Evolutionary conservation across 1,140 invertebrate genomes (phyloP), one percentile per base, ranked within the genome.

Genomic region (Temnothorax curvispinosus): DNA sequence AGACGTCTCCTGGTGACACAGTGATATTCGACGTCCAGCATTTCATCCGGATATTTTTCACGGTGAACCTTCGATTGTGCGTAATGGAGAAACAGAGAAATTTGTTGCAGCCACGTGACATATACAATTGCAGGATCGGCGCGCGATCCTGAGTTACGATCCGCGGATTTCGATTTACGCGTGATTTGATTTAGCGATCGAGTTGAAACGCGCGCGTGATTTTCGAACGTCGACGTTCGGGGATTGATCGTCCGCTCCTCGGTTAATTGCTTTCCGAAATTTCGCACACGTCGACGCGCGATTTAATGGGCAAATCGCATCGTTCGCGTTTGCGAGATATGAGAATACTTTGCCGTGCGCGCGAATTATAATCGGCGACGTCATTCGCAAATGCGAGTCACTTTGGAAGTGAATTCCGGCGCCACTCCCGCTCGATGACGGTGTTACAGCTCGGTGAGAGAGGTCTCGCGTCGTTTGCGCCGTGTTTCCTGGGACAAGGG

Each of bases 151-250:
- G 69, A 84, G 80, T 62, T 84, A 84, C 69, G 80, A 84, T 74
- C 80, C 32, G 32, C 7, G 69, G 41, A 60, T 84, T 74, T 84
- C 80, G 78, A 82, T 82, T 82, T 82, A 60, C 52, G 67, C 52
- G 67, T 58, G 78, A 82, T 74, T 82, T 74, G 75, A 85, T 85
- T 85, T 85, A 64, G 52, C 41, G 50, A 27, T 75, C 50, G 78
- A 27, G 75, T 27, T 35, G 69, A 7, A 69, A 27, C 65, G 18
- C 41, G 47, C 60, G 58, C 58, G 47, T 52, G 62, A 64, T 85
- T 81, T 67, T 54, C 60, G n/a, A 27, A 67, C 38, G 56, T 58
- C 58, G 56, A 21, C 62, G 47, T 82, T 41, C 38, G 80, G 38
- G 38, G 27, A 84, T 84, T 84, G 80, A 84, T 32, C 54, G 69